Base-by-base conservation (phyloP, 2,797 vertebrate genomes). In the Eidolon dupreanum region DNA sequence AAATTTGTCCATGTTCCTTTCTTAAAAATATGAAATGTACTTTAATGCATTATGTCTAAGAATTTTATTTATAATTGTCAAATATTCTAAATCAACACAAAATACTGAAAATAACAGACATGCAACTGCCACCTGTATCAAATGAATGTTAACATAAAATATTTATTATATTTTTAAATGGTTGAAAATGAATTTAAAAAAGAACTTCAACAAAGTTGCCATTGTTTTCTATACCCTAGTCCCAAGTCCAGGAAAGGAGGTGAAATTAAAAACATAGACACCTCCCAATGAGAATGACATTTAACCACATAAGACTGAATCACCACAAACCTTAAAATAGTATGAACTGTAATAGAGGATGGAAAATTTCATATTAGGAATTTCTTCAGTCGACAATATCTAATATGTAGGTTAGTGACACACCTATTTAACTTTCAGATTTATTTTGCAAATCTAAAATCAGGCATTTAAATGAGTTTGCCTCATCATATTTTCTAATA, bases 221-320 rank as follows among this genome's bases (percentile, higher is more conserved):
- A 65, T 81, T 96, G 33, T 95, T 93, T 93, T 91, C 88, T 36
- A 70, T 70, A 77, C 31, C 22, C 20, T 79, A 77, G 26, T 77
- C 16, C 31, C 11, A 51, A 20, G 28, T 97, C 63, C 88, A 96
- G 83, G 79, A 97, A 97, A 88, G 81, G 90, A 89, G 61, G 73
- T 95, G 61, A 96, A 96, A 94, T 96, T 95, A 91, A 96, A 96
- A 97, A 97, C 88, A 95, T 55, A 96, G 92, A 91, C 77, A 97
- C 31, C 59, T 94, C 94, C 84, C 85, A 96, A 92, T 49, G 43
- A 96, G 84, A 94, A 90, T 95, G 93, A 81, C 93, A 93, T 94
- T 95, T 81, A 91, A 96, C 70, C 77, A 92, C 81, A 93, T 2
- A 78, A 96, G 77, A 94, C 90, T 78, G 79, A 92, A 90, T 93